A percentile compares a stretch with the other conserved stretches of the same genome.
phyloP scores from a whole-genome alignment of 35 echinoderm and acorn worm genomes.

The Nesometra sesokonis region DNA sequence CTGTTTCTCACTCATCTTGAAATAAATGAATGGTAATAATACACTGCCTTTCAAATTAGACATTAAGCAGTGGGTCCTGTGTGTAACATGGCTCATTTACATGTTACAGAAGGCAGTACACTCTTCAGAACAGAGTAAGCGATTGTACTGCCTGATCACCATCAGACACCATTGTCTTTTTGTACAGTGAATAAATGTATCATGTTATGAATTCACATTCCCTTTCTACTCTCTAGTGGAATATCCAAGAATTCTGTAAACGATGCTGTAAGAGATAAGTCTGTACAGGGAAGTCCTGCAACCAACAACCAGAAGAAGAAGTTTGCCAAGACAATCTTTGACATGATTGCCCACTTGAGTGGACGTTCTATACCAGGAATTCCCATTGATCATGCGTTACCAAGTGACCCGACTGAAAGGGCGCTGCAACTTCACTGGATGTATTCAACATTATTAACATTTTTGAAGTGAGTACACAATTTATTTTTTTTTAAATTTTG shows the following conservation, averaged over 20 bases:
- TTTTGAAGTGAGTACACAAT: conserved; percentile 59
- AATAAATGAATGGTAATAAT: too few relatives aligned
- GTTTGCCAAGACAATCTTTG: conserved; percentile 84
- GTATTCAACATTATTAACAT: conserved; percentile 84
- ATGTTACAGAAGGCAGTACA: too few relatives aligned
- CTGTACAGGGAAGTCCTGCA: conserved; percentile 48
- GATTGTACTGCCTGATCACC: too few relatives aligned
- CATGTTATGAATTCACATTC: neutral
- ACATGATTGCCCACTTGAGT: conserved; percentile 89
- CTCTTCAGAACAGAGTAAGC: too few relatives aligned
- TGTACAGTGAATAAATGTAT: too few relatives aligned
- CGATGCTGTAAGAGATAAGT: conserved; percentile 61
- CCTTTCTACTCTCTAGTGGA: conserved; percentile 26
- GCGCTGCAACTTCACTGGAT: conserved; percentile 91
- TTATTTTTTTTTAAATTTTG: too few relatives aligned
- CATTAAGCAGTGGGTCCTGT: too few relatives aligned
- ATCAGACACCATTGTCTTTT: too few relatives aligned
- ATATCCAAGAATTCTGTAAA: conserved; percentile 65
- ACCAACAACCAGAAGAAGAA: conserved; percentile 80
- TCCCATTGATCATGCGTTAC: conserved; percentile 88
- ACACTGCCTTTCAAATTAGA: too few relatives aligned
- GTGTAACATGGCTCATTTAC: too few relatives aligned
- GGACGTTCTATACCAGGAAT: conserved; percentile 81
- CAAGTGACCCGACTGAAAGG: conserved; percentile 77
- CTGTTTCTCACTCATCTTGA: too few relatives aligned